Base-by-base conservation (phyloP, 2,797 vertebrate genomes). In the Typhlichthys eigenmanni region DNA sequence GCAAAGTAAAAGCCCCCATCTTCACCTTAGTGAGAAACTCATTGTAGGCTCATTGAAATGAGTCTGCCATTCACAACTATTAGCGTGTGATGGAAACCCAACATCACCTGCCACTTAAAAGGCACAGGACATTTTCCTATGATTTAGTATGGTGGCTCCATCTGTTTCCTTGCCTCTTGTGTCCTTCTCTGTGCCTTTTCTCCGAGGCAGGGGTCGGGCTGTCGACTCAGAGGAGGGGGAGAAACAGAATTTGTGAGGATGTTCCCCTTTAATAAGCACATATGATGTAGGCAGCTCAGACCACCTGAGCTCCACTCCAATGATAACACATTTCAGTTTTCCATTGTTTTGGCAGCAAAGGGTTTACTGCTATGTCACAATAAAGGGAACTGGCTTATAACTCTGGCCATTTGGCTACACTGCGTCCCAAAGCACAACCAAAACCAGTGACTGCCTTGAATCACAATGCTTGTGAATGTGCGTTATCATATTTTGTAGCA, bases 1-100 rank as follows among this genome's bases (percentile, higher is more conserved):
- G 34, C 34, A 38, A 38, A 6, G 34, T 38, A 38, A 38, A 38
- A 9, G 34, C 34, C 34, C 8, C 34, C 34, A 38, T 38, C 34
- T 6, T 38, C 8, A 38, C 34, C 34, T 9, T 9, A 9, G 34
- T 8, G 7, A 9, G 34, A 38, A 38, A 38, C 34, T 38, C 34
- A 38, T 7, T 38, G 34, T 9, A 38, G 34, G 5, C 7, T 38
- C 34, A 6, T 38, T 38, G 34, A 38, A 38, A 38, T 9, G 7
- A 38, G 34, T 8, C 34, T 38, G 34, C 7, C 34, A 38, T 80
- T 81, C 79, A 83, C 85, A 81, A 73, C 68, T 70, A 79, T 79
- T 69, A 48, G 72, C 84, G 55, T 60, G 57, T 75, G 70, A 80
- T 72, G 63, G 71, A 60, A 82, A 67, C 76, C 76, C 77, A 67